Evolutionary conservation across 2,797 vertebrate genomes (phyloP).

Genomic region (Todus mexicanus): DNA sequence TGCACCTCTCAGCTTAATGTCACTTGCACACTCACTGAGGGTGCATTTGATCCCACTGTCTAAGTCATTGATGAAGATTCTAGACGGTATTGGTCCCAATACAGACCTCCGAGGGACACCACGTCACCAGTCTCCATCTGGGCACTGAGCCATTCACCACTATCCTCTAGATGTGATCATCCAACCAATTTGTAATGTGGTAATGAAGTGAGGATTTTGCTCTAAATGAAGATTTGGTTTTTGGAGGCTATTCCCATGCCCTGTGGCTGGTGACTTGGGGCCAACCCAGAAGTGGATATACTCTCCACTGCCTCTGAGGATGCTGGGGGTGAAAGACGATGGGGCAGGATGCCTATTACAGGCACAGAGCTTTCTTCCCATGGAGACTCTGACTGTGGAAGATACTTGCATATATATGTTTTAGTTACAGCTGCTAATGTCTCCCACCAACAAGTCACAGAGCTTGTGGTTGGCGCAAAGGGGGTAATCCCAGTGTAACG

Average conservation of each 20-base stretch:
- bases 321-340: neutral
- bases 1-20: neutral
- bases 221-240: neutral
- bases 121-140: rapidly evolving
- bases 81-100: neutral
- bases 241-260: neutral
- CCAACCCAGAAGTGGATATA: neutral
- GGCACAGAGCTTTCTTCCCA: neutral
- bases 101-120: rapidly evolving
- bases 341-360: neutral
- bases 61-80: neutral
- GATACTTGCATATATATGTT: neutral
- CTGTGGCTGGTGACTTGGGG: rapidly evolving
- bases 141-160: neutral
- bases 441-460: neutral
- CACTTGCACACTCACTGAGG: neutral
- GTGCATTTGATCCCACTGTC: neutral
- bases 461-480: neutral
- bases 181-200: neutral
- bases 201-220: neutral
- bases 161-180: neutral
- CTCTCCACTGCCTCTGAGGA: neutral
- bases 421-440: neutral
- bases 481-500: neutral
- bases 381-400: neutral